Evolutionary conservation across 2,113 vertebrate genomes (phyloP).

Genomic region (Lanius ludovicianus): DNA sequence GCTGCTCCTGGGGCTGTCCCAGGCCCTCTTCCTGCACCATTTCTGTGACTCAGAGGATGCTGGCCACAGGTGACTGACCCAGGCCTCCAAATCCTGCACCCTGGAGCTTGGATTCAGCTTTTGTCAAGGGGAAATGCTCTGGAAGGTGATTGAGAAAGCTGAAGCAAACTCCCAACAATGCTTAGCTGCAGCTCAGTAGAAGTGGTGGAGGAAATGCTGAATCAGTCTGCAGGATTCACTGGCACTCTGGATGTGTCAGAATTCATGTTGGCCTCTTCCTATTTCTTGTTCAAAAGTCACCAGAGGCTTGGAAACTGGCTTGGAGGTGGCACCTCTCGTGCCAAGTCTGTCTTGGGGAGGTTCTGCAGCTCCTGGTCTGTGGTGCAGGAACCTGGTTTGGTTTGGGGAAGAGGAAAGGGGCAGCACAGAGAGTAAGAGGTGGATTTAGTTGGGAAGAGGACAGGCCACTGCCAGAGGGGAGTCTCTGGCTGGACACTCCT

Average conservation of each 20-base stretch:
- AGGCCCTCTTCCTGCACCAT: background rate
- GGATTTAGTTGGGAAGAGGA: background rate
- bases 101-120: background rate
- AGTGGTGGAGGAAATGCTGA: background rate
- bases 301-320: background rate
- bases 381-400: background rate
- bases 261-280: background rate
- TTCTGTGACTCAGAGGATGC: rapidly evolving
- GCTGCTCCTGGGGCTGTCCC: background rate
- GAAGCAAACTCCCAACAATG: background rate
- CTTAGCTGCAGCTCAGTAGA: background rate
- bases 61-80: background rate
- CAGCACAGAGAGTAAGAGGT: background rate
- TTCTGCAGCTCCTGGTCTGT: background rate
- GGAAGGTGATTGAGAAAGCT: background rate
- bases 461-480: background rate
- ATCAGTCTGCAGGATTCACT: background rate
- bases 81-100: background rate
- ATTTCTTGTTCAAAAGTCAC: background rate
- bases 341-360: background rate
- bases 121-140: background rate
- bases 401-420: background rate
- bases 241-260: background rate
- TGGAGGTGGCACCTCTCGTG: background rate
- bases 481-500: background rate